These are phyloP conservation scores for Manis javanica DNA, from an alignment of 2,797 vertebrate species.

Conservation along the genomic window DNA sequence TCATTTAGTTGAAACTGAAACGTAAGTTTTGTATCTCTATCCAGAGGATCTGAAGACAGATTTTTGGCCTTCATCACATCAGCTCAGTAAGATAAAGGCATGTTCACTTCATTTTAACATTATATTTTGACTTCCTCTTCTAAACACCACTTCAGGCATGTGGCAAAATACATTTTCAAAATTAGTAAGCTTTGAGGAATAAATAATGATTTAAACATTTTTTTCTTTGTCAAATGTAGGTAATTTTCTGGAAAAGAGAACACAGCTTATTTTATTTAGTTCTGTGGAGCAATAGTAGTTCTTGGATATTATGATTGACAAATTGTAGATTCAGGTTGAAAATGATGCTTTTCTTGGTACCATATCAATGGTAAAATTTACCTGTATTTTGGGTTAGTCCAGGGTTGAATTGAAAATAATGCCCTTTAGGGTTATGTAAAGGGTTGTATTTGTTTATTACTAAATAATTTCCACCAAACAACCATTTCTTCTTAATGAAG, in stretches of 20 bases:
- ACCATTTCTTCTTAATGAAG: not conserved
- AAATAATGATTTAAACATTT: slow-evolving; percentile 44
- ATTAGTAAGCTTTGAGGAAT: slow-evolving; percentile 7
- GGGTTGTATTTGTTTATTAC: not conserved
- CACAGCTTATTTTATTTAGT: not conserved
- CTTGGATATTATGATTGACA: not conserved
- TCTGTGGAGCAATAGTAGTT: not conserved
- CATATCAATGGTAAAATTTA: not conserved
- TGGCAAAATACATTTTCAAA: slow-evolving; percentile 64
- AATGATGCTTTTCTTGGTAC: not conserved
- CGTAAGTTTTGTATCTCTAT: slow-evolving; percentile 43
- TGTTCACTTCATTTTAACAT: slow-evolving; percentile 50
- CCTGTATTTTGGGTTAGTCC: not conserved
- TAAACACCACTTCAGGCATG: not conserved
- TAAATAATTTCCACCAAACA: not conserved
- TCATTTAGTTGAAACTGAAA: slow-evolving; percentile 48
- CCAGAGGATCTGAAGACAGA: not conserved
- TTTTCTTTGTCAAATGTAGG: slow-evolving; percentile 7
- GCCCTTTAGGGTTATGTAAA: not conserved
- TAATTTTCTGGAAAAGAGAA: not conserved
- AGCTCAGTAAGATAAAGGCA: slow-evolving; percentile 28
- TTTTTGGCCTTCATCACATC: slow-evolving; percentile 57
- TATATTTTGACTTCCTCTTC: slow-evolving; percentile 55
- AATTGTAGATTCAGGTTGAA: not conserved
- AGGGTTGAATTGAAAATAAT: not conserved